Base-by-base conservation (phyloP, 2,113 vertebrate genomes). In the Channa maculata region DNA sequence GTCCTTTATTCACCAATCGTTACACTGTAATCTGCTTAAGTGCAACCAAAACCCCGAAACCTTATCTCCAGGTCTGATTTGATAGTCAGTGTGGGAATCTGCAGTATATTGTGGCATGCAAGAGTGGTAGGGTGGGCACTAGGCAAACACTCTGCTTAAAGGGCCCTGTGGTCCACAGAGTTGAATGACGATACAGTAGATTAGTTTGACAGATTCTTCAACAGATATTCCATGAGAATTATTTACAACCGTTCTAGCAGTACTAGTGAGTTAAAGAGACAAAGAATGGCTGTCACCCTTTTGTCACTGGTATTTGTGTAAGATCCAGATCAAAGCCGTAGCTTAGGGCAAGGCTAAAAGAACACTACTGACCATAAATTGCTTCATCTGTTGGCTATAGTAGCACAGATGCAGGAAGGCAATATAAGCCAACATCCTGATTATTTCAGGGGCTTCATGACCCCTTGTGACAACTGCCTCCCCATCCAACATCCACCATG, bases 311-410 rank as follows among this genome's bases (percentile, higher is more conserved):
- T 65, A 70, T 80, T 88, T 82, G 77, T 84, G 64, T 60, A 61
- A 75, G 63, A 75, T 68, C 34, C 24, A 53, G 68, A 86, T 86
- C 65, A 67, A 43, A 91, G 69, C n/a, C 60, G 50, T 36, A 79
- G 64, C 83, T 73, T 33, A 0, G 41, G 62, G 80, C 81, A 85
- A 84, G 82, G 70, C 86, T 76, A 73, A 82, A n/a, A 67, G 75
- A 86, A 79, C 77, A 73, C 77, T n/a, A 53, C 43, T 60, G 62
- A 71, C 54, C 80, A 78, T 80, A 82, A 82, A 80, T 67, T 70
- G 63, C 72, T 74, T 81, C 38, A 77, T 79, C 65, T 75, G 61
- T 73, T 77, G 45, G 67, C 43, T n/a, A 67, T 43, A 44, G 45
- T 69, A 70, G 57, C 79, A 39, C 50, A 55, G 75, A 78, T 52